Evolutionary conservation across 2,797 vertebrate genomes (phyloP).

Genomic region (Acanthurus leucopareius): DNA sequence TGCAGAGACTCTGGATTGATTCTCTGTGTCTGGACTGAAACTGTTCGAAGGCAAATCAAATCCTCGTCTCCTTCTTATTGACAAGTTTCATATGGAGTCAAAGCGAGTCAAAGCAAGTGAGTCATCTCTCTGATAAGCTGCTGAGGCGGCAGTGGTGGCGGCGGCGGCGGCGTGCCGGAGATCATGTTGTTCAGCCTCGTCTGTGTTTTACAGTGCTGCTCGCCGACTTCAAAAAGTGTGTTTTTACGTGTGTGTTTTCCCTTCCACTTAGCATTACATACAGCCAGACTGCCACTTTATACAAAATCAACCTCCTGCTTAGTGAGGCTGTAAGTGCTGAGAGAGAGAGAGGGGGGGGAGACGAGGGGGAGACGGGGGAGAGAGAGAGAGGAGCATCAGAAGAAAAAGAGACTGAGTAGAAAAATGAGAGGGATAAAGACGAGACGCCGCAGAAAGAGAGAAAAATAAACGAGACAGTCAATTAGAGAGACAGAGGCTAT

Average conservation of each 20-base stretch:
- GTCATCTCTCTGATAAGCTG: background rate
- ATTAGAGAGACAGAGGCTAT: constrained; percentile 71
- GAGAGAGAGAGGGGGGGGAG: constrained; percentile 8
- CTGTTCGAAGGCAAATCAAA: background rate
- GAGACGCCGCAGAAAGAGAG: constrained; percentile 47
- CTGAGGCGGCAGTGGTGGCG: background rate
- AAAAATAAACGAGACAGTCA: constrained; percentile 68
- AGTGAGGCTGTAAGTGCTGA: constrained; percentile 23
- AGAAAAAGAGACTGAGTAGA: constrained; percentile 46
- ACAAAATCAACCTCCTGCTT: constrained; percentile 61
- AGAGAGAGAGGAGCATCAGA: constrained; percentile 15
- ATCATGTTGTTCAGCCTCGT: constrained; percentile 1
- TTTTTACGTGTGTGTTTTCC: constrained; percentile 40
- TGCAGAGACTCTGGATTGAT: no score
- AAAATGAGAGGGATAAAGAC: constrained; percentile 64
- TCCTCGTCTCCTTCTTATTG: background rate
- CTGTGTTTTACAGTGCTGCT: background rate
- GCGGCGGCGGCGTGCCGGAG: background rate
- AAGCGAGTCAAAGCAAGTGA: background rate
- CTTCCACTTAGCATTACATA: constrained; percentile 49
- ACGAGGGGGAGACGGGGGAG: background rate
- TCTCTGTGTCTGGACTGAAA: no score
- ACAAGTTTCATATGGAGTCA: no score
- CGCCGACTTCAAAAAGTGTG: background rate
- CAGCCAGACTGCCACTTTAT: constrained; percentile 44